phyloP scores from a whole-genome alignment of 2,797 vertebrate genomes.

The Clamator glandarius region DNA sequence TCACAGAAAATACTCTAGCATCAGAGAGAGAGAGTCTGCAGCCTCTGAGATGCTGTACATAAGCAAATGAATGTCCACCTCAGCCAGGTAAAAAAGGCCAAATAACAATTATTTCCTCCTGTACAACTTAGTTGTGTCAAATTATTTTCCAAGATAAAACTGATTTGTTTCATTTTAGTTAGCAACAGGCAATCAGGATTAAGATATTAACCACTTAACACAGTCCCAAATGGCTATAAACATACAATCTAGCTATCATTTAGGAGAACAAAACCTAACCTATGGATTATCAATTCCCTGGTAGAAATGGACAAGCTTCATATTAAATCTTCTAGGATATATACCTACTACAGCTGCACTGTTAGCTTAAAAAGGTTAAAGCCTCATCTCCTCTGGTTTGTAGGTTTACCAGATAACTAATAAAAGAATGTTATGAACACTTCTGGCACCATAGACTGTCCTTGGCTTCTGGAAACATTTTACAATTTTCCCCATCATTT shows the following conservation, averaged over 20 bases:
- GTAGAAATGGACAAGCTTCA: neutral
- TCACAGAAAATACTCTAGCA: neutral
- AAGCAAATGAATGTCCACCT: neutral
- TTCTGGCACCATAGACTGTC: too few species aligned
- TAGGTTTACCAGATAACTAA: neutral
- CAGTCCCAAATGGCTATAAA: neutral
- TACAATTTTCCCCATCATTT: too few species aligned
- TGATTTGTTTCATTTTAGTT: neutral
- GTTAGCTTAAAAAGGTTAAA: neutral
- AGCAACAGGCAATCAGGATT: neutral
- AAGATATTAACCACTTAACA: neutral
- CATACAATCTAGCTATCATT: neutral
- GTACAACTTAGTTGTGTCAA: neutral
- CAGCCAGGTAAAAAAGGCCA: neutral
- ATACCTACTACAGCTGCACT: neutral
- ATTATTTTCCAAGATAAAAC: neutral
- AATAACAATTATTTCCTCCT: neutral
- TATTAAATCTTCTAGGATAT: neutral
- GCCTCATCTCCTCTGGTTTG: neutral
- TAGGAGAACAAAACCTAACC: neutral
- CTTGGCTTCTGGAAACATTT: too few species aligned
- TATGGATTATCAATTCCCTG: neutral
- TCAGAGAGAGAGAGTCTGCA: neutral
- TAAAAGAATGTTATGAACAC: too few species aligned
- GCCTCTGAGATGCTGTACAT: neutral